Percentiles rank a stretch among this genome's conserved stretches.
These are phyloP conservation scores for Acromyrmex charruanus DNA, from an alignment of 1,140 invertebrate species.

Conservation along the genomic window DNA sequence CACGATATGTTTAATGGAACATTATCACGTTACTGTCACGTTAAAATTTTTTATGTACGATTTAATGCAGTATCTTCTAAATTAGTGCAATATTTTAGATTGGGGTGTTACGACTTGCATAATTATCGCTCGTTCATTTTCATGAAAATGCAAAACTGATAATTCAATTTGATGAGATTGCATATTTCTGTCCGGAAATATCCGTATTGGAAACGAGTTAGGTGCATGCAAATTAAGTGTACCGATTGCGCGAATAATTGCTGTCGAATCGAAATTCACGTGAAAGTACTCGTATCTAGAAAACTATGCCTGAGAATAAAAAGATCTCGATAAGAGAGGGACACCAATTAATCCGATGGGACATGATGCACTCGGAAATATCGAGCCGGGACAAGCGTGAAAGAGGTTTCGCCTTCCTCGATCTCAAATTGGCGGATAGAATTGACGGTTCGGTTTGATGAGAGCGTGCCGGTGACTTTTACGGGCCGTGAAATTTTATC, in stretches of 20 bases:
- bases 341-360: slow-evolving; percentile 42
- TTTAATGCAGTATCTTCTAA: slow-evolving; percentile 3
- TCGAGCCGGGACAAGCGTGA: slow-evolving; percentile 40
- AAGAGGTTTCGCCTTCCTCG: slow-evolving; percentile 35
- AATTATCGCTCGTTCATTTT: not conserved
- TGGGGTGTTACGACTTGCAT: not conserved
- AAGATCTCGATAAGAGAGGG: slow-evolving; percentile 12
- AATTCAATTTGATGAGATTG: slow-evolving; percentile 16
- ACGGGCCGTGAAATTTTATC: slow-evolving; percentile 34
- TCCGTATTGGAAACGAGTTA: not conserved
- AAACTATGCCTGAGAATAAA: slow-evolving; percentile 23
- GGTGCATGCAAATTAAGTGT: not conserved
- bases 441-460: slow-evolving; percentile 58
- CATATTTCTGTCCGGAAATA: slow-evolving; percentile 27
- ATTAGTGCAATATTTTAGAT: not conserved
- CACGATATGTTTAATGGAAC: not conserved
- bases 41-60: not conserved
- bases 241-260: not conserved
- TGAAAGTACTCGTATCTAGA: not conserved
- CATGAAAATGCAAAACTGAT: slow-evolving; percentile 13
- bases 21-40: not conserved
- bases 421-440: slow-evolving; percentile 51
- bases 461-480: slow-evolving; percentile 35
- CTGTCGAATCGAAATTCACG: slow-evolving; percentile 31
- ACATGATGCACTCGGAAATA: slow-evolving; percentile 30